phyloP scores from a whole-genome alignment of 2,888 invertebrate genomes.

The Scaptomyza cyrtandrae region DNA sequence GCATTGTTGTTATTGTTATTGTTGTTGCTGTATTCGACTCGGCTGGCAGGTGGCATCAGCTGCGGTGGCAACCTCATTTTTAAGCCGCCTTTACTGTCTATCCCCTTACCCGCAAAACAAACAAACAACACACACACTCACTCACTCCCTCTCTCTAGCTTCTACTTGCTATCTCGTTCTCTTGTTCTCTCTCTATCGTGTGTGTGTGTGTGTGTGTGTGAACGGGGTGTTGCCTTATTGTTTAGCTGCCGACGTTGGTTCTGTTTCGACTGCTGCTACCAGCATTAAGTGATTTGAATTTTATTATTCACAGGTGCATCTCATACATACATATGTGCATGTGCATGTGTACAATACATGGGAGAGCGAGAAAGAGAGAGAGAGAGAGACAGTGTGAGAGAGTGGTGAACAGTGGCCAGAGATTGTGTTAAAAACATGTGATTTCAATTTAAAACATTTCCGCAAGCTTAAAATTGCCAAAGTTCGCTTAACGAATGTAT shows the following conservation, averaged over 20 bases:
- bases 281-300: constrained; percentile 82
- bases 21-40: constrained; percentile 33
- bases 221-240: constrained; percentile 78
- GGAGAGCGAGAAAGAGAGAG: neutral
- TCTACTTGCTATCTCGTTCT: constrained; percentile 1
- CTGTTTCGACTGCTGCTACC: constrained; percentile 32
- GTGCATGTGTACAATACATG: constrained; percentile 19
- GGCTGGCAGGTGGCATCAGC: constrained; percentile 50
- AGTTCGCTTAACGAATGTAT: no score
- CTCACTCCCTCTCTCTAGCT: constrained; percentile 3
- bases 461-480: no score
- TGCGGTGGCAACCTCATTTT: constrained; percentile 80
- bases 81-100: constrained; percentile 28
- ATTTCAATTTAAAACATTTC: neutral
- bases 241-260: constrained; percentile 54
- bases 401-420: constrained; percentile 27
- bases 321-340: constrained; percentile 19
- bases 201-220: constrained; percentile 15
- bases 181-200: constrained; percentile 1
- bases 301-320: constrained; percentile 79
- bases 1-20: constrained; percentile 31
- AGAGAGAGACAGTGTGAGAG: neutral
- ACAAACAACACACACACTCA: constrained; percentile 14
- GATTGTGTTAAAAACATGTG: neutral
- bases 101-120: constrained; percentile 17